phyloP scores from a whole-genome alignment of 2,113 vertebrate genomes.

The Brachyhypopomus gauderio region DNA sequence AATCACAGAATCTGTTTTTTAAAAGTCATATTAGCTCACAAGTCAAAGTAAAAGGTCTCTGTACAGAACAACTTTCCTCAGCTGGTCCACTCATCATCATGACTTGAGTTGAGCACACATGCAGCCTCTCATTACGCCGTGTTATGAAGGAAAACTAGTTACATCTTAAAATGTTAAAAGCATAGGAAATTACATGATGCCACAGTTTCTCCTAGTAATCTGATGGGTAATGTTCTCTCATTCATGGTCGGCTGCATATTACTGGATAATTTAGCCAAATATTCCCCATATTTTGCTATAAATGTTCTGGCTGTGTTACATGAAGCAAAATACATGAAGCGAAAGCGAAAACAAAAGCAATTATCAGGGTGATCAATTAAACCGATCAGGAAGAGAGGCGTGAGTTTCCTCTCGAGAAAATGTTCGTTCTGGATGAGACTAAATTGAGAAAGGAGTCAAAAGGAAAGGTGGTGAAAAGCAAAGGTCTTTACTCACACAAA shows the following conservation, averaged over 20 bases:
- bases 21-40: no score
- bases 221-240: background rate
- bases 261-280: background rate
- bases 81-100: background rate
- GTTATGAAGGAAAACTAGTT: background rate
- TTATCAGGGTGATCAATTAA: constrained; percentile 13
- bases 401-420: background rate
- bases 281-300: background rate
- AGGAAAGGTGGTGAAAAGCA: constrained; percentile 4
- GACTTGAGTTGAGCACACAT: background rate
- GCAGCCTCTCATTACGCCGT: background rate
- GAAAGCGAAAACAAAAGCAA: constrained; percentile 19
- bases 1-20: no score
- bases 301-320: constrained; percentile 1
- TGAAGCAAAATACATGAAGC: background rate
- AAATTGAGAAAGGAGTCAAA: background rate
- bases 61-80: background rate
- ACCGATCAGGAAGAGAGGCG: background rate
- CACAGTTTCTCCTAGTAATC: constrained; percentile 2
- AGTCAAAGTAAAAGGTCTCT: background rate
- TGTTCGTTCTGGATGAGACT: background rate
- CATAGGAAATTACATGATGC: constrained; percentile 6
- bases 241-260: background rate
- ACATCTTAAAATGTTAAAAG: background rate
- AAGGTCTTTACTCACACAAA: background rate